Percentiles rank a stretch among this genome's conserved stretches.
phyloP scores from a whole-genome alignment of 2,797 vertebrate species.

The Arctocebus calabarensis region DNA sequence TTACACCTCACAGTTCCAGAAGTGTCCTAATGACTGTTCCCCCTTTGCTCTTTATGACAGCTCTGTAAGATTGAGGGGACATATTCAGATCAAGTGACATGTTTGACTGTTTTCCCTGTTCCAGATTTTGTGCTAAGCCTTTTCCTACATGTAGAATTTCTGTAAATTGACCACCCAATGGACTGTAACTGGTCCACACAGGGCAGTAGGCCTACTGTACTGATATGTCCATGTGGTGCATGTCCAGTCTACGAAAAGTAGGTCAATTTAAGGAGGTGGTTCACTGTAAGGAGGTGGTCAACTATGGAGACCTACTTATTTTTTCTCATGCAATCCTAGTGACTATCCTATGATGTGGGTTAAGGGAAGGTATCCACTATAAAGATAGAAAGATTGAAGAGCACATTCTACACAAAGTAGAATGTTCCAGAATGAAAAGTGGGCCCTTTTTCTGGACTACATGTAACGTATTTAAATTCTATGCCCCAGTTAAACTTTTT shows the following conservation, averaged over 20 bases:
- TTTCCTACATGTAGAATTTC: not conserved
- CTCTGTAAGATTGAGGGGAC: not conserved
- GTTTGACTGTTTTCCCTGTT: not conserved
- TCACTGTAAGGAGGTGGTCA: too few relatives aligned
- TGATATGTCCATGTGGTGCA: too few relatives aligned
- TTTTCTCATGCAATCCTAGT: not conserved
- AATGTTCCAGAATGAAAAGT: not conserved
- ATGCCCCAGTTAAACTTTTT: not conserved
- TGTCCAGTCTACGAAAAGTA: too few relatives aligned
- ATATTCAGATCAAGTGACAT: not conserved
- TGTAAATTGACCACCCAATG: too few relatives aligned
- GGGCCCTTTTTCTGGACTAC: not conserved
- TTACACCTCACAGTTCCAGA: not conserved
- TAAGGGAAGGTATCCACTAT: not conserved
- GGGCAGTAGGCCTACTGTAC: too few relatives aligned
- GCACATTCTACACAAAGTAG: not conserved
- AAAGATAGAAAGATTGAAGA: not conserved
- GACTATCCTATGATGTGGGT: not conserved
- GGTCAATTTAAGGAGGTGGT: too few relatives aligned
- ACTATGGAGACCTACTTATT: not conserved
- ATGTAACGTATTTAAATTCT: not conserved
- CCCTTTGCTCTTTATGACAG: not conserved
- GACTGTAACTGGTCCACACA: too few relatives aligned
- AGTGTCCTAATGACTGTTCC: accelerated
- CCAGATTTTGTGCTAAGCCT: not conserved